Evolutionary conservation across 1,140 invertebrate genomes (phyloP).

Genomic region (Armadillidium nasatum): DNA sequence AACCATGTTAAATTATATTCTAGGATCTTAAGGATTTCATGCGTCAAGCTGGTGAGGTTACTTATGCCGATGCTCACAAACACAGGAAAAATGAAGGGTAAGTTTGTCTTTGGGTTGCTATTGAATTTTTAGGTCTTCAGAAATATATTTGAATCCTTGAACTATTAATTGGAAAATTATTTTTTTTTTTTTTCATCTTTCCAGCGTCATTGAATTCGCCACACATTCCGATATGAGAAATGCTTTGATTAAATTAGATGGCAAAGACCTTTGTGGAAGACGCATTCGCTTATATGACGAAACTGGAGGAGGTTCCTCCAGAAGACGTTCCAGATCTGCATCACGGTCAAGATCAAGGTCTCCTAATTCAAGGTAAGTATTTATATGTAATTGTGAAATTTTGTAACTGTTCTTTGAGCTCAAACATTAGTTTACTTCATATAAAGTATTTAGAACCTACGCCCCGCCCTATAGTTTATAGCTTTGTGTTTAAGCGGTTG

Average conservation of each 20-base stretch:
- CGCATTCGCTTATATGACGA: constrained; percentile 53
- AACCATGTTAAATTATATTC: too few species aligned
- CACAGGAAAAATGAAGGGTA: constrained; percentile 94
- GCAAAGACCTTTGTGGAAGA: constrained; percentile 53
- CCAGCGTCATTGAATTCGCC: constrained; percentile 51
- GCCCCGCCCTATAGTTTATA: neutral
- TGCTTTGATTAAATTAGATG: constrained; percentile 54
- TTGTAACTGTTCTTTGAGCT: too few species aligned
- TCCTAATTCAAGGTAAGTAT: constrained; percentile 10
- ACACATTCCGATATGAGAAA: constrained; percentile 51
- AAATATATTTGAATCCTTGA: too few species aligned
- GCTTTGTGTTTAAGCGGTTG: neutral
- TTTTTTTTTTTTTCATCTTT: constrained; percentile 26
- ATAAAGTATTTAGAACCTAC: neutral
- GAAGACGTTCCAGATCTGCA: constrained; percentile 50
- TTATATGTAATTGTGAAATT: neutral
- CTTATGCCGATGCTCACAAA: constrained; percentile 98
- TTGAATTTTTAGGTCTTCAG: too few species aligned
- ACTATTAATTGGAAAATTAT: too few species aligned
- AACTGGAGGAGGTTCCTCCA: constrained; percentile 46
- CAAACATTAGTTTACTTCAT: neutral
- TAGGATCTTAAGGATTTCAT: constrained; percentile 99
- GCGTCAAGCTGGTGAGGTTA: constrained; percentile 97
- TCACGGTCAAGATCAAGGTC: constrained; percentile 64
- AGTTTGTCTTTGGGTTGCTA: constrained; percentile 53